Evolutionary conservation across 2,797 vertebrate species (phyloP), one percentile per base, ranked within the genome.

Genomic region (Tachyglossus aculeatus): DNA sequence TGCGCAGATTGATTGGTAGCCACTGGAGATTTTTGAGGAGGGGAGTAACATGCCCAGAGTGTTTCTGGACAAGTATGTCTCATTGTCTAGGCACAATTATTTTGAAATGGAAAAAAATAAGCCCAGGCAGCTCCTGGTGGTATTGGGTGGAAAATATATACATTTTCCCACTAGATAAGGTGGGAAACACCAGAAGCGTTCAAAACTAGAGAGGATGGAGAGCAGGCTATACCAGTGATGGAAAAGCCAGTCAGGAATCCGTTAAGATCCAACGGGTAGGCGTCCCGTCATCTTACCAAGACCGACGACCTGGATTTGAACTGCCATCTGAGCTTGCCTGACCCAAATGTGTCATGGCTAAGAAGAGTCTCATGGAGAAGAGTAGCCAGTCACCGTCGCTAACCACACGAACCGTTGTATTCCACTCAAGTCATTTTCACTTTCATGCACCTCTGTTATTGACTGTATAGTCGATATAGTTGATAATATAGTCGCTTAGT

Each of bases 341-440:
- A 87, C 90, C 85, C 80, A 81, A 25, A 47, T 18, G 31, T 48
- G 10, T 48, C 27, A 48, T 9, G n/a, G 9, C n/a, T 48, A 15
- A 29, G 24, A 19, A 18, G 27, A 48, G 31, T 27, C 45, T 29
- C 31, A 31, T 24, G 25, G 45, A 48, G 19, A 27, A 2, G 4
- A 48, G 45, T n/a, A n/a, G 80, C 62, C 86, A 89, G 90, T 89
- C 75, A 79, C 16, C 68, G 50, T 83, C 84, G 70, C 90, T 88
- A 86, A 61, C 39, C n/a, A n/a, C n/a, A n/a, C n/a, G n/a, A n/a
- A n/a, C n/a, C 76, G 50, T 32, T 48, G 3, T 77, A 36, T 4
- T 10, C 77, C 16, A 37, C 61, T 80, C 33, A 63, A 61, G 57
- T 80, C 53, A 33, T 74, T 77, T 80, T 67, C 54, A 5, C 54